Evolutionary conservation across 2,113 vertebrate genomes (phyloP).

Genomic region (Carassius gibelio): DNA sequence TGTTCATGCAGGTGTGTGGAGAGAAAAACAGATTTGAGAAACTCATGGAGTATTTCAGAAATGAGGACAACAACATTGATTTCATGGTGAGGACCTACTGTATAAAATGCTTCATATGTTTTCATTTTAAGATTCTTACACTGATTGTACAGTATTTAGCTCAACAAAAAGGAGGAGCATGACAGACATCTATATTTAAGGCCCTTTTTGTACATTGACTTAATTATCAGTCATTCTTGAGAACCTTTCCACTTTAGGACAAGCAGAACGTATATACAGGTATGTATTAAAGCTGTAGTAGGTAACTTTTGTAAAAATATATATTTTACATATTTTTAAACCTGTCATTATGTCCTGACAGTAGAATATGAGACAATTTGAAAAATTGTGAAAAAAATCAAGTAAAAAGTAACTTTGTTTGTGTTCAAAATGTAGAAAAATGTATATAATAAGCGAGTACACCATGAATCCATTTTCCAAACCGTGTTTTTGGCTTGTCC

Average conservation of each 20-base stretch:
- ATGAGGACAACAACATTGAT: constrained; percentile 90
- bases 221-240: neutral
- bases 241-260: neutral
- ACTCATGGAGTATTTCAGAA: constrained; percentile 92
- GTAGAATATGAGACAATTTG: too few species aligned
- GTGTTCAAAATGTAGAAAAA: too few species aligned
- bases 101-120: neutral
- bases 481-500: too few species aligned
- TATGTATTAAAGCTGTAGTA: too few species aligned
- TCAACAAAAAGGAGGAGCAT: neutral
- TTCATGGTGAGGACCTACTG: constrained; percentile 84
- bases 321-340: too few species aligned
- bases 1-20: constrained; percentile 73
- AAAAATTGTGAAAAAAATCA: too few species aligned
- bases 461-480: too few species aligned
- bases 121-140: neutral
- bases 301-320: too few species aligned
- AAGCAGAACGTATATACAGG: neutral
- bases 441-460: too few species aligned
- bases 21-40: constrained; percentile 84
- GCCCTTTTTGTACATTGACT: neutral
- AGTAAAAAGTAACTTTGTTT: too few species aligned
- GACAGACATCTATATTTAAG: neutral
- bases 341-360: too few species aligned
- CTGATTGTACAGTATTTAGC: neutral